Evolutionary conservation across 2,797 vertebrate genomes (phyloP).

Genomic region (Arvicola amphibius): DNA sequence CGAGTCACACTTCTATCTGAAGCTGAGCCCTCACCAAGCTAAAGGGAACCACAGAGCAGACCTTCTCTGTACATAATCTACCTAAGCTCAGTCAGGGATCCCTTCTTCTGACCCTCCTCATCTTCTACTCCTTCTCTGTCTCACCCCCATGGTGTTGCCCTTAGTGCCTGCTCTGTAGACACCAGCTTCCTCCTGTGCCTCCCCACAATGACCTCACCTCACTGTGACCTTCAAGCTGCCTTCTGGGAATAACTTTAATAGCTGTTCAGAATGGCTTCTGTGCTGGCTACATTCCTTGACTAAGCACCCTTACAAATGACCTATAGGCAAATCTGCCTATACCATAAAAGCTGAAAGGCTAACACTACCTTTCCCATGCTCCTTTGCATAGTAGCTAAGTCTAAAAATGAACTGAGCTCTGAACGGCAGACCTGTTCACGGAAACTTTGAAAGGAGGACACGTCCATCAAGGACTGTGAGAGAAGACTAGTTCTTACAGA

Average conservation of each 20-base stretch:
- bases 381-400: not conserved
- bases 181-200: not conserved
- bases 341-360: not conserved
- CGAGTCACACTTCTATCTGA: not conserved
- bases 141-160: too few relatives aligned
- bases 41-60: not conserved
- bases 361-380: slow-evolving; percentile 14
- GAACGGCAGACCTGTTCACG: not conserved
- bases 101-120: too few relatives aligned
- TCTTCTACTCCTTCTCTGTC: too few relatives aligned
- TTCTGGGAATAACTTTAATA: not conserved
- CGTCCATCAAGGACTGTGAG: not conserved
- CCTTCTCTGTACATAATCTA: not conserved
- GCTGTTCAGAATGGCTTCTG: not conserved
- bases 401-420: not conserved
- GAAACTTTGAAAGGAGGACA: not conserved
- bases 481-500: not conserved
- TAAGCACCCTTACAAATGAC: not conserved
- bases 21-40: not conserved
- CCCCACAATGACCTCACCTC: not conserved
- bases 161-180: not conserved
- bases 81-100: not conserved
- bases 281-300: not conserved
- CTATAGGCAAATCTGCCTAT: not conserved
- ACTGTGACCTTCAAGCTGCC: not conserved